Evolutionary conservation across 64 coral and sea anemone species (phyloP).

Genomic region (Platygyra sinensis): DNA sequence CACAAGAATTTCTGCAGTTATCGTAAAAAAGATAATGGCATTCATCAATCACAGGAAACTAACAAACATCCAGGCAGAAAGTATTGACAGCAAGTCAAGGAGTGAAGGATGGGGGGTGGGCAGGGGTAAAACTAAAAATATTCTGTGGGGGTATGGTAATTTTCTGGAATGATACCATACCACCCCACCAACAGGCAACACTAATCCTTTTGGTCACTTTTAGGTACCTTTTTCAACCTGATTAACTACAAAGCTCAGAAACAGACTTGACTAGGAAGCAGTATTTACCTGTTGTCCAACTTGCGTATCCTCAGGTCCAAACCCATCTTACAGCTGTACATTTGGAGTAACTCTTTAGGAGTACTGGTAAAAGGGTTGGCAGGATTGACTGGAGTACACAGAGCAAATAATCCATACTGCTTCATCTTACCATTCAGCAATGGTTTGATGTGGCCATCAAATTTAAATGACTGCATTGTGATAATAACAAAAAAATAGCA

Average conservation of each 20-base stretch:
- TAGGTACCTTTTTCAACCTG: too few species aligned
- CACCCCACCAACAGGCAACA: too few species aligned
- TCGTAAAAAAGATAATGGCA: background rate
- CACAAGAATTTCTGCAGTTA: too few species aligned
- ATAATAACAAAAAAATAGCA: background rate
- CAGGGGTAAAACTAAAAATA: background rate
- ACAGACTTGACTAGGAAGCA: background rate
- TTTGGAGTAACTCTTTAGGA: slow-evolving; percentile 34
- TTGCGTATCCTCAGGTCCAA: slow-evolving; percentile 9
- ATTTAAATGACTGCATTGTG: slow-evolving; percentile 49
- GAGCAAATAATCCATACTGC: slow-evolving; percentile 62
- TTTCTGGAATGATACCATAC: too few species aligned
- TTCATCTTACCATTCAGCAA: slow-evolving; percentile 25
- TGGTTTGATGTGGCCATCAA: slow-evolving; percentile 44
- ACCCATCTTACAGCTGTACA: slow-evolving; percentile 63
- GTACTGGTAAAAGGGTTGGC: slow-evolving; percentile 16
- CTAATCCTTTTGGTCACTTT: too few species aligned
- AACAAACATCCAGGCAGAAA: background rate
- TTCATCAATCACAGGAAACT: background rate
- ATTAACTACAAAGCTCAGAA: too few species aligned
- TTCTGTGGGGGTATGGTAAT: too few species aligned
- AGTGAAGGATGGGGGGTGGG: background rate
- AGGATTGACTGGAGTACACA: slow-evolving; percentile 49
- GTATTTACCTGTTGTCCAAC: slow-evolving; percentile 47
- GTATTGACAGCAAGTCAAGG: background rate